These are phyloP conservation scores for Cheilosia urbana DNA, from an alignment of 2,888 invertebrate genomes.

Conservation along the genomic window DNA sequence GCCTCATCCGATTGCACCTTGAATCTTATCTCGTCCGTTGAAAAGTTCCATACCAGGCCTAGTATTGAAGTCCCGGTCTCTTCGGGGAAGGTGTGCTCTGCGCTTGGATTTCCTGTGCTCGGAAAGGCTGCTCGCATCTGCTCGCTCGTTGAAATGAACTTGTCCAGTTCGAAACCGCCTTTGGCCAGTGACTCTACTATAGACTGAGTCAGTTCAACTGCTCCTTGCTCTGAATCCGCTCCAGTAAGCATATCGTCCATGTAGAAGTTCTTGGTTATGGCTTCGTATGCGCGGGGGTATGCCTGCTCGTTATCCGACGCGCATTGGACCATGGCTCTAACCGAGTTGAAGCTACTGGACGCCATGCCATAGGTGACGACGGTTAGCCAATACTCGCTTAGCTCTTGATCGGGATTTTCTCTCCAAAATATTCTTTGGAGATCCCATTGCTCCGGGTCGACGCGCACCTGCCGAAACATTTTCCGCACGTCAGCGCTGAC, in stretches of 20 bases:
- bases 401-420: slow-evolving; percentile 8
- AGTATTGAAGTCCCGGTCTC: slow-evolving; percentile 2
- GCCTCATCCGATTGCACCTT: too few relatives aligned
- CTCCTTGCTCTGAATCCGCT: slow-evolving; percentile 1
- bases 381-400: slow-evolving; percentile 28
- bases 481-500: slow-evolving; percentile 26
- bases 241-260: slow-evolving; percentile 18
- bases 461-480: slow-evolving; percentile 35
- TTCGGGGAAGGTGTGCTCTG: slow-evolving; percentile 2
- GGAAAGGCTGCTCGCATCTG: neutral
- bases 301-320: neutral
- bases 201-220: neutral
- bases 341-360: slow-evolving; percentile 32
- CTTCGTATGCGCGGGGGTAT: slow-evolving; percentile 22
- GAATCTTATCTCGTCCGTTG: slow-evolving; percentile 2
- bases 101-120: neutral
- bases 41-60: slow-evolving; percentile 24
- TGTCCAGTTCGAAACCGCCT: slow-evolving; percentile 1
- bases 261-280: slow-evolving; percentile 16
- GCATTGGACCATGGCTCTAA: slow-evolving; percentile 21
- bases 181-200: neutral
- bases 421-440: slow-evolving; percentile 45
- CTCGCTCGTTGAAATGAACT: slow-evolving; percentile 12
- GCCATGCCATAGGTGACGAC: slow-evolving; percentile 33
- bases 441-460: slow-evolving; percentile 35